Base-by-base conservation (phyloP, 2,113 vertebrate species). In the Gymnarchus niloticus region DNA sequence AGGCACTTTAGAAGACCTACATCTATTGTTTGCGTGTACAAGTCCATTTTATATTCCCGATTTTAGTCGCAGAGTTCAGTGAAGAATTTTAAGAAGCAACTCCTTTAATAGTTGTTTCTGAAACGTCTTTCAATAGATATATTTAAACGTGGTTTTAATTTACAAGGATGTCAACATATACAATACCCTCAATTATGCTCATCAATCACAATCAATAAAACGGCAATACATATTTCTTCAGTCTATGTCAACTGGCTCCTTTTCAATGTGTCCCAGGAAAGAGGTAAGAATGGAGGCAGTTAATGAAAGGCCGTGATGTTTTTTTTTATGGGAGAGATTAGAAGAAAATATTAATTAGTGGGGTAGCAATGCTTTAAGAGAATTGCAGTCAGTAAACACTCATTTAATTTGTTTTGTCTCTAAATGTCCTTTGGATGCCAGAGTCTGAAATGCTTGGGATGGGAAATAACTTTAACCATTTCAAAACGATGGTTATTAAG, bases 251-350 rank as follows among this genome's bases (percentile, higher is more conserved):
- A 81, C 44, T 46, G 25, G 77, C 48, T 51, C 4, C 77, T 28
- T 81, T 81, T 81, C 49, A 2, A 81, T 49, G 44, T 81, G 41
- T 17, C 48, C 77, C 46, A 25, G 48, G 77, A 80, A n/a, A 41
- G 41, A 49, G 76, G 49, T 81, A 81, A 51, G 44, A 81, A 81
- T 51, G 77, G 44, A 81, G 77, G 23, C 44, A 51, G 48, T 51
- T 81, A 81, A 51, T 81, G 77, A 81, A 81, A 44, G 25, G 25
- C n/a, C 23, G 46, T 49, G 69, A 81, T 81, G 6, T 23, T 73
- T 48, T 56, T 28, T 84, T 56, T 82, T 37, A 76, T 49, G 56
- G 41, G 19, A 33, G 83, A 86, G 83, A 84, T 86, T 85, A 83
- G 33, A 52, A 61, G 25, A 51, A 9, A 57, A 23, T 28, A 59